Percentiles rank a stretch among this genome's conserved stretches.
Conservation (phyloP, 2,888 invertebrate species). For the Digitonthophagus gazella region DNA sequence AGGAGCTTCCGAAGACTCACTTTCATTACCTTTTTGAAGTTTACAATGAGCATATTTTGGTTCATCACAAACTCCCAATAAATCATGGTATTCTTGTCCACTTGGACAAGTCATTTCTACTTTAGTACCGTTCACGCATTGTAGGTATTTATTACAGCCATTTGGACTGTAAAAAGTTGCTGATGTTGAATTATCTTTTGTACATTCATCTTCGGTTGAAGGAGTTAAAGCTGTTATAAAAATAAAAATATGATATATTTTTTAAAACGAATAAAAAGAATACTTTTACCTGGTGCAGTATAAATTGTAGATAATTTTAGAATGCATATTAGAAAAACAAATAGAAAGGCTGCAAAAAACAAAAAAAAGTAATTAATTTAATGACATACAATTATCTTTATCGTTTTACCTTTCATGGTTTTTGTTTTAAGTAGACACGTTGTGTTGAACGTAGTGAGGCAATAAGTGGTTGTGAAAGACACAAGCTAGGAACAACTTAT, state of each 20-base stretch:
- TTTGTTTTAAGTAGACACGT: not conserved
- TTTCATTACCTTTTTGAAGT: not conserved
- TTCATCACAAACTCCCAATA: conserved; percentile 15
- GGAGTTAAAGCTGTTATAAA: conserved; percentile 15
- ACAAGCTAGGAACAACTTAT: not conserved
- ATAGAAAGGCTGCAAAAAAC: not conserved
- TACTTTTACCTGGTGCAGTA: not conserved
- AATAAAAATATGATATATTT: not conserved
- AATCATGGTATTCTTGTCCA: conserved; percentile 18
- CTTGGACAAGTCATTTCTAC: conserved; percentile 16
- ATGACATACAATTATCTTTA: not conserved
- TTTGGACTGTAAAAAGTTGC: conserved; percentile 16
- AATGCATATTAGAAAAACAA: not conserved
- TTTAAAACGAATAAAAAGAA: not conserved
- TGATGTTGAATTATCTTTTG: conserved; percentile 4
- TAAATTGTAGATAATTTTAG: not conserved
- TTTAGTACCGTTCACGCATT: conserved; percentile 24
- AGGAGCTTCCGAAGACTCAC: not conserved
- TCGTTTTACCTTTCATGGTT: not conserved
- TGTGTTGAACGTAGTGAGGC: not conserved
- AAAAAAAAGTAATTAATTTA: not conserved
- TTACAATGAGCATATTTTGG: conserved; percentile 20
- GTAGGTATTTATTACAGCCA: conserved; percentile 19
- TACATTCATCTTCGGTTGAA: conserved; percentile 2
- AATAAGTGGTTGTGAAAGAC: not conserved